phyloP scores from a whole-genome alignment of 2,113 vertebrate genomes.

The Thinocorus orbignyianus region DNA sequence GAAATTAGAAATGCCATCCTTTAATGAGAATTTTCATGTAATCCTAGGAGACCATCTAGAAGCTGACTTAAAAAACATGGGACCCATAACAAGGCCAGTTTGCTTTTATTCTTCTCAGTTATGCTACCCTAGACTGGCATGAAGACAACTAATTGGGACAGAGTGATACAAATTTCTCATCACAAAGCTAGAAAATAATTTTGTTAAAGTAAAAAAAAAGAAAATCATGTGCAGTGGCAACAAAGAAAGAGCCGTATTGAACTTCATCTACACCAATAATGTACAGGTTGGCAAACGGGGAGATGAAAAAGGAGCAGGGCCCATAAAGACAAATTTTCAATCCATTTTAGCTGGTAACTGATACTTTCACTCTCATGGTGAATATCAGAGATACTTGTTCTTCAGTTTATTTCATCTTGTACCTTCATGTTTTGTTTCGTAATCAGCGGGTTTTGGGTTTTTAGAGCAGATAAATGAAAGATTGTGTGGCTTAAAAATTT shows the following conservation, averaged over 20 bases:
- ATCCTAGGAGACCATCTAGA: not conserved
- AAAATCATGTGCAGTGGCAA: not conserved
- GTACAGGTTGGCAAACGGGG: not conserved
- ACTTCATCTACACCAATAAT: slow-evolving; percentile 14
- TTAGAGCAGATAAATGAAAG: not conserved
- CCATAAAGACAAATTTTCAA: not conserved
- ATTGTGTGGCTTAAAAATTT: not conserved
- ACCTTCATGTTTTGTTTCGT: not conserved
- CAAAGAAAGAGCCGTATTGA: slow-evolving; percentile 10
- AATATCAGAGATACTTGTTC: not conserved
- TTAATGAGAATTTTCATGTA: slow-evolving; percentile 9
- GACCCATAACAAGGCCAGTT: not conserved
- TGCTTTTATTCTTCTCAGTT: not conserved
- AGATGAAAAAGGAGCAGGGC: not conserved
- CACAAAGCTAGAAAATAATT: slow-evolving; percentile 30
- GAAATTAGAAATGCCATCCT: not conserved
- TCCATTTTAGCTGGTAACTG: not conserved
- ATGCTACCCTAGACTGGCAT: not conserved
- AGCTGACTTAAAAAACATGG: not conserved
- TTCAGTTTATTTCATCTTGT: not conserved
- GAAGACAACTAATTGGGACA: not conserved
- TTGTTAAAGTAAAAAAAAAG: slow-evolving; percentile 12
- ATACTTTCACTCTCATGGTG: not conserved
- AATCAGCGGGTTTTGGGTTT: not conserved
- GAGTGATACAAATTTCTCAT: not conserved